Evolutionary conservation across 2,797 vertebrate species (phyloP), one percentile per base, ranked within the genome.

Genomic region (Intellagama lesueurii): DNA sequence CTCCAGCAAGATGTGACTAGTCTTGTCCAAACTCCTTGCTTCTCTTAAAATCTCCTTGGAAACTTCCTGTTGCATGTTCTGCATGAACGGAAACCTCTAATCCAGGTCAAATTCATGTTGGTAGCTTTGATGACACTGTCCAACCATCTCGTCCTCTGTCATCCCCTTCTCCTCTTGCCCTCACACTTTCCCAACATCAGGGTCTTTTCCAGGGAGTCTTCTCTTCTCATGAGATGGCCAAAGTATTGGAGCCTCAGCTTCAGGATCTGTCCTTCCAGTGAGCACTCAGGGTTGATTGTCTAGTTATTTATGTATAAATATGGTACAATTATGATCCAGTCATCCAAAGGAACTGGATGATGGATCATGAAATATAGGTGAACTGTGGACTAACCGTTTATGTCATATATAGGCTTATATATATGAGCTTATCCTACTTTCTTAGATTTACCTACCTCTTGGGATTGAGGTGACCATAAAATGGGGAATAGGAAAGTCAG

Each of bases 251-350:
- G 40, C 40, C 40, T 40, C 40, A 40, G 40, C 40, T 40, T 40
- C 40, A 40, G 40, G 40, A 40, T 40, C 40, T 40, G 40, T 40
- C 40, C 40, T 40, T 40, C 40, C 40, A 40, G 40, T 40, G 40
- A 40, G 40, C 40, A 40, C 40, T 40, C 40, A 40, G 40, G 40
- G 40, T 40, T 40, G 40, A 40, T 40, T 40, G 40, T 84, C n/a
- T 83, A 83, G n/a, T 32, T 93, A 90, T 89, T 76, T 86, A 90
- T 94, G 19, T 91, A 86, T 90, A 92, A 92, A 93, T 90, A 91
- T 24, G 14, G 81, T 91, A 91, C 49, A 89, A 90, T 92, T 91
- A 88, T 49, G 92, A 86, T 89, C n/a, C 83, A 77, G 83, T 93
- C 47, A 89, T 35, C 89, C 83, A n/a, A 60, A 94, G 86, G 68